Conservation (phyloP, 53 echinoderm and acorn worm genomes). For the Apostichopus leukothele region DNA sequence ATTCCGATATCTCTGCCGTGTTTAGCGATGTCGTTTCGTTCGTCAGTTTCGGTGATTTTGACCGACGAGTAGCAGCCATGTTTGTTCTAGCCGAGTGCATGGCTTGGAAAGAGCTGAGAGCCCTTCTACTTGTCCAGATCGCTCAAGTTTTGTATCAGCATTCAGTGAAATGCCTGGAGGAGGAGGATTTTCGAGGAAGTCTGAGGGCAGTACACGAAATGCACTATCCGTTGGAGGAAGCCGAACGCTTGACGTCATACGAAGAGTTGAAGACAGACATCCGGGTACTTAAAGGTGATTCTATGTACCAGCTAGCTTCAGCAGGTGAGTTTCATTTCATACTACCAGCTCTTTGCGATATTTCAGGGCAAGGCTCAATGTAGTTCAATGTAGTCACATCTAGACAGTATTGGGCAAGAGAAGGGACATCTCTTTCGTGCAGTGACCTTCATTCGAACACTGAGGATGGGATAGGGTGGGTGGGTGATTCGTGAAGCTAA, state of each 20-base stretch:
- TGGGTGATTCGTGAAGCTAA: no score
- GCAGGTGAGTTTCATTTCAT: conserved; percentile 1
- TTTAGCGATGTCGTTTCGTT: background rate
- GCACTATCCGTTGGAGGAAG: conserved; percentile 34
- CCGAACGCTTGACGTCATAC: background rate
- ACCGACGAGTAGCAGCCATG: conserved; percentile 24
- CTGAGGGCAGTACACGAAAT: conserved; percentile 18
- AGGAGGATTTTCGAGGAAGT: conserved; percentile 6
- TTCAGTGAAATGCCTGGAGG: conserved; percentile 12
- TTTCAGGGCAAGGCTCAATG: no score
- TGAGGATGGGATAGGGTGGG: no score
- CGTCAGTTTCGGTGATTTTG: conserved; percentile 27
- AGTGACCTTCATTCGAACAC: no score
- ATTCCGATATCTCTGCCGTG: conserved; percentile 11
- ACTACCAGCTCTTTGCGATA: no score
- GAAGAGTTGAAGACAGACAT: conserved; percentile 21
- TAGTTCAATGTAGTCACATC: no score
- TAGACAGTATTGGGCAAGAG: no score
- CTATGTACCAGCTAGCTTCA: conserved; percentile 25
- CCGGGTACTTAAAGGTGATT: conserved; percentile 27
- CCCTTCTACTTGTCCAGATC: conserved; percentile 21
- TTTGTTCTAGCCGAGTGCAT: conserved; percentile 29
- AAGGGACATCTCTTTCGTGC: no score
- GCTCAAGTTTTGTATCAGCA: background rate
- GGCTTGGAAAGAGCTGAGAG: conserved; percentile 13